A percentile compares a stretch with the other conserved stretches of the same genome.
Conservation (phyloP, 2,797 vertebrate species). For the Darevskia mixta region DNA sequence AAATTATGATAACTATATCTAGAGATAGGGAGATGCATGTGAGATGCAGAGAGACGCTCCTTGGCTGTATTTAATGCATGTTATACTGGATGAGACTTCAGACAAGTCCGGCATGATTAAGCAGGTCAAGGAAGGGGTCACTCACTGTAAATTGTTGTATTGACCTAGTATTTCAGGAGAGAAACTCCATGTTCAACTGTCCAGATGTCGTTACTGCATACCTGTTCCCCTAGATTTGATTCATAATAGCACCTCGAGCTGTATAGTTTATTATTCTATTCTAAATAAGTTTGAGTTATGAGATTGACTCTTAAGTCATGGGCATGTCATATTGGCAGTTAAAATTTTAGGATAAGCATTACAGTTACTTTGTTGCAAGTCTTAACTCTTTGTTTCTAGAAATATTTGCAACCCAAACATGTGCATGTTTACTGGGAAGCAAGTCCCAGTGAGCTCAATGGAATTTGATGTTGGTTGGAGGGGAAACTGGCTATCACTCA, state of each 20-base stretch:
- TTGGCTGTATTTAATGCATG: background rate
- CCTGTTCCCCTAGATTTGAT: background rate
- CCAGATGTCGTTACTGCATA: background rate
- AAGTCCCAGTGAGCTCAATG: no score
- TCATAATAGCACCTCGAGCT: background rate
- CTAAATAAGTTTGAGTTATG: background rate
- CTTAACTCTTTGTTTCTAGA: no score
- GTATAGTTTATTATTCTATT: background rate
- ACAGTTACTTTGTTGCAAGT: no score
- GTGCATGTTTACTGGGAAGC: no score
- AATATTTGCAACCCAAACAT: no score
- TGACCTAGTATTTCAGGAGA: background rate
- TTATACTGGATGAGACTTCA: background rate
- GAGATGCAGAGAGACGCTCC: background rate
- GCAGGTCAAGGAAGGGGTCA: background rate
- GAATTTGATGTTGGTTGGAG: no score
- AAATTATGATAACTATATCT: background rate
- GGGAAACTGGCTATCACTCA: no score
- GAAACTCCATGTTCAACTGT: background rate
- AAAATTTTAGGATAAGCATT: background rate
- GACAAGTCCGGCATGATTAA: background rate
- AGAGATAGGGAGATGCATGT: background rate
- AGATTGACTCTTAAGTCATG: background rate
- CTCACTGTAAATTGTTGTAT: background rate
- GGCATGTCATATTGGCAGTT: background rate